Evolutionary conservation across 35 echinoderm and acorn worm species (phyloP).

Genomic region (Eucidaris tribuloides): DNA sequence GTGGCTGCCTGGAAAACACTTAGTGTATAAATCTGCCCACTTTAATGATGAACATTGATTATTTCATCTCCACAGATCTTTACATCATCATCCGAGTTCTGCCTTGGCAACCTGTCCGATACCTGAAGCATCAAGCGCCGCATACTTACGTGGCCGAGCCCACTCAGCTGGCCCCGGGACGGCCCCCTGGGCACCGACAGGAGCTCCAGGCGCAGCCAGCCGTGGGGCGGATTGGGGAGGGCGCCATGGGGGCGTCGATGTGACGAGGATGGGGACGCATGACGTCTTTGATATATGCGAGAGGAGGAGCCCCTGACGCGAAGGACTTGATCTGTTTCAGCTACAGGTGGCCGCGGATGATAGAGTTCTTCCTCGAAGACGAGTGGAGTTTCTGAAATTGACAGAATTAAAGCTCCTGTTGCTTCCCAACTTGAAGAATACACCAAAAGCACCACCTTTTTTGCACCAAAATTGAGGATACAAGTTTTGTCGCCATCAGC

Average conservation of each 20-base stretch:
- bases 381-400: constrained; percentile 36
- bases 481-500: too few species aligned
- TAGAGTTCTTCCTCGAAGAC: constrained; percentile 91
- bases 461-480: too few species aligned
- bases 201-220: constrained; percentile 1
- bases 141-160: constrained; percentile 60
- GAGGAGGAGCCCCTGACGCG: constrained; percentile 66
- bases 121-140: constrained; percentile 63
- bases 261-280: constrained; percentile 72
- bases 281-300: constrained; percentile 51
- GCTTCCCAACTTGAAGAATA: not conserved
- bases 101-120: constrained; percentile 92
- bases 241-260: constrained; percentile 1
- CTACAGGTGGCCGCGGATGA: constrained; percentile 80
- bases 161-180: not conserved
- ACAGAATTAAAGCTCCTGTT: not conserved
- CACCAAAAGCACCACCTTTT: not conserved
- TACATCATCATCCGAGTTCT: constrained; percentile 86
- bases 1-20: too few species aligned
- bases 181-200: constrained; percentile 8
- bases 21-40: too few species aligned
- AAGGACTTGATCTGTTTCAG: constrained; percentile 86
- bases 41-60: too few species aligned
- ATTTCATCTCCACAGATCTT: constrained; percentile 45
- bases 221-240: constrained; percentile 2